Evolutionary conservation across 2,113 vertebrate genomes (phyloP).

Genomic region (Leucopternis melanops): DNA sequence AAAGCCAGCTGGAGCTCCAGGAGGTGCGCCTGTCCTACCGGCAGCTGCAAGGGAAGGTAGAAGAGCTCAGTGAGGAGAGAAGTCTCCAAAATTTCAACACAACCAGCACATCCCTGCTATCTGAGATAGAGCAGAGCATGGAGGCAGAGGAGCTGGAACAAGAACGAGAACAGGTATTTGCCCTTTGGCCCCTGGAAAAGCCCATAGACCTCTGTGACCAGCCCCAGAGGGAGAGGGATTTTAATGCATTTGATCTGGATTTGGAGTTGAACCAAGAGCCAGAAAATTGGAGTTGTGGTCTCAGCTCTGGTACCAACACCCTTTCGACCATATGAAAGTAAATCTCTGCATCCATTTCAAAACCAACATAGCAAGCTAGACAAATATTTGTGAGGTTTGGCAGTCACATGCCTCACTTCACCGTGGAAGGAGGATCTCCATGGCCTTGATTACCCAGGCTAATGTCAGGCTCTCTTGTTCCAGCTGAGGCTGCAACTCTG

Average conservation of each 20-base stretch:
- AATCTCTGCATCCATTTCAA: background rate
- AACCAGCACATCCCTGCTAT: slow-evolving; percentile 87
- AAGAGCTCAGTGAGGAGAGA: slow-evolving; percentile 87
- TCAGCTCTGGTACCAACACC: background rate
- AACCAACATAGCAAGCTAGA: background rate
- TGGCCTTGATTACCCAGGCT: background rate
- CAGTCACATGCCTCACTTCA: background rate
- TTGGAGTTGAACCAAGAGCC: background rate
- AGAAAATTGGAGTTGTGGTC: background rate
- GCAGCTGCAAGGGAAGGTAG: slow-evolving; percentile 84
- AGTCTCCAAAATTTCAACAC: slow-evolving; percentile 84
- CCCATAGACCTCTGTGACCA: background rate
- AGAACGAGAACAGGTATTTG: slow-evolving; percentile 90
- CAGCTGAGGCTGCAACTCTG: slow-evolving; percentile 95
- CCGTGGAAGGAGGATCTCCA: background rate
- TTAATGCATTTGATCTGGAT: background rate
- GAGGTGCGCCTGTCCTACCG: slow-evolving; percentile 87
- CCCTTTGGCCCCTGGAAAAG: background rate
- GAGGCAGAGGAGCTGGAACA: slow-evolving; percentile 97
- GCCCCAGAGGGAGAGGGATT: background rate
- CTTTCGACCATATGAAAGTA: background rate
- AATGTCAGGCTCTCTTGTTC: background rate
- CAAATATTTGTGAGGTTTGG: background rate
- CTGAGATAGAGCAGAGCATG: slow-evolving; percentile 98
- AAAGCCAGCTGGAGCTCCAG: slow-evolving; percentile 91